Percentiles rank a stretch among this genome's conserved stretches.
Evolutionary conservation across 2,113 vertebrate genomes (phyloP).

Genomic region (Nesogale talazaci): DNA sequence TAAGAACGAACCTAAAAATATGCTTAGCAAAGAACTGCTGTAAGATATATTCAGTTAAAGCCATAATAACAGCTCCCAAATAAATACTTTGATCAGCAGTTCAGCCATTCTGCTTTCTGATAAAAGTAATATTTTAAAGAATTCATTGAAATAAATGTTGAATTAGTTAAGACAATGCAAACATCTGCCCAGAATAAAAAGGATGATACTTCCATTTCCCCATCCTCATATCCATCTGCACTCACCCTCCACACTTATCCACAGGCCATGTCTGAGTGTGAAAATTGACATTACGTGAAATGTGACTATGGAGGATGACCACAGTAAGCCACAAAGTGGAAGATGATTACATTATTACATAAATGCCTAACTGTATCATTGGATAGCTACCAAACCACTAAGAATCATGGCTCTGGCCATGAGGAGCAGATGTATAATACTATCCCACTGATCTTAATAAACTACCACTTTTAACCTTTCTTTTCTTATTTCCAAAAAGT

Average conservation of each 20-base stretch:
- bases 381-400: not conserved
- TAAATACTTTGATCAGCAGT: constrained; percentile 51
- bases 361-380: not conserved
- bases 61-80: constrained; percentile 60
- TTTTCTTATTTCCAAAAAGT: not conserved
- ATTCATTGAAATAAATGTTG: constrained; percentile 50
- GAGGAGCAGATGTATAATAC: not conserved
- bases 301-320: not conserved
- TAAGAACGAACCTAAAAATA: constrained; percentile 68
- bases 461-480: constrained; percentile 12
- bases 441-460: not conserved
- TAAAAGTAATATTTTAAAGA: constrained; percentile 41
- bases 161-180: constrained; percentile 48
- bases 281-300: not conserved
- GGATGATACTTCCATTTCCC: constrained; percentile 26
- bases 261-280: not conserved
- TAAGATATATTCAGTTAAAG: constrained; percentile 65
- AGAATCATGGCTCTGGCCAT: not conserved
- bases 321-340: not conserved
- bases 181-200: constrained; percentile 55
- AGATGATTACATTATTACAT: not conserved
- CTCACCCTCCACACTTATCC: not conserved
- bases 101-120: constrained; percentile 55
- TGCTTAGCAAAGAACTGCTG: constrained; percentile 62
- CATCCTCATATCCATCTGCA: not conserved